phyloP scores from a whole-genome alignment of 2,113 vertebrate genomes.

The Promerops cafer region DNA sequence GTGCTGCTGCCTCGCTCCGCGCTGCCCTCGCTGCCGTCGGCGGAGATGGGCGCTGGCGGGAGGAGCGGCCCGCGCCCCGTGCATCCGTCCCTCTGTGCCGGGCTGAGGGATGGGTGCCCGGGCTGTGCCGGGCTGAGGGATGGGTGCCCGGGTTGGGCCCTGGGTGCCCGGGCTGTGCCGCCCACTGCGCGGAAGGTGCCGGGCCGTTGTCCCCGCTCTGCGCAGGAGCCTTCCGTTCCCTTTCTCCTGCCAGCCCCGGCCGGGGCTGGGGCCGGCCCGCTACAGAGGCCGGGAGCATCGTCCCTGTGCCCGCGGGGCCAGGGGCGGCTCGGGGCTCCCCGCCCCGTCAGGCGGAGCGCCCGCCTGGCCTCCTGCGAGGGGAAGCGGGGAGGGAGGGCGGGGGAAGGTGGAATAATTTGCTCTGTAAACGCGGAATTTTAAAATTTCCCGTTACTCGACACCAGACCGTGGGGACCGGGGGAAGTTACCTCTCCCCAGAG shows the following conservation, averaged over 20 bases:
- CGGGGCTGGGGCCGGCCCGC: too few relatives aligned
- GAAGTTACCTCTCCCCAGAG: not conserved
- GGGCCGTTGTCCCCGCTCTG: too few relatives aligned
- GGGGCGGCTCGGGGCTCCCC: not conserved
- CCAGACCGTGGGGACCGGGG: not conserved
- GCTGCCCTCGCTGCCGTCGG: not conserved
- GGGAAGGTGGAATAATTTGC: not conserved
- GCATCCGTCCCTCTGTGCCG: not conserved
- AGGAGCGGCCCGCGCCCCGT: too few relatives aligned
- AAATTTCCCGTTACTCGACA: not conserved
- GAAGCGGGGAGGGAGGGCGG: fast-evolving
- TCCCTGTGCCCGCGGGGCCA: not conserved
- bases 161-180: not conserved
- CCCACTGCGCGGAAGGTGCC: not conserved
- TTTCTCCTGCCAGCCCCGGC: fast-evolving
- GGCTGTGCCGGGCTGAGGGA: not conserved
- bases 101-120: too few relatives aligned
- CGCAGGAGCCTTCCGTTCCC: fast-evolving
- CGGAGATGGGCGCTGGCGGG: not conserved
- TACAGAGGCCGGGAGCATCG: too few relatives aligned
- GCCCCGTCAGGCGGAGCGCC: not conserved
- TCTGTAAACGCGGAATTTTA: not conserved
- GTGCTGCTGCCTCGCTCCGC: not conserved
- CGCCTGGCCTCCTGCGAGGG: not conserved
- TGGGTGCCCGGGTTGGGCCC: too few relatives aligned